phyloP scores from a whole-genome alignment of 2,888 invertebrate genomes.

The Polydrusus pterygomalis region DNA sequence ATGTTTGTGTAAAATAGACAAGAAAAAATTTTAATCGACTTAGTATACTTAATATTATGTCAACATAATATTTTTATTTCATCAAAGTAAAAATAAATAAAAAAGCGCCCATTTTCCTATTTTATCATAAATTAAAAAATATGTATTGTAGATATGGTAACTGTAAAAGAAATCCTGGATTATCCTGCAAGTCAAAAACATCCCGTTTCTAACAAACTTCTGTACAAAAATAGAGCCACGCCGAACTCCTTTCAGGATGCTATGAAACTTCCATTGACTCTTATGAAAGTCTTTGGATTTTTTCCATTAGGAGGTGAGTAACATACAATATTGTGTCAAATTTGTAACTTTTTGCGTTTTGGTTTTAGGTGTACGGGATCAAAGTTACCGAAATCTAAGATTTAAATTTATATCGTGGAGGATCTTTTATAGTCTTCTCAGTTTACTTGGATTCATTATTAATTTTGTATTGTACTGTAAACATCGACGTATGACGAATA shows the following conservation, averaged over 20 bases:
- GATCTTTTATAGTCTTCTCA: constrained; percentile 50
- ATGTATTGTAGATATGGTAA: constrained; percentile 16
- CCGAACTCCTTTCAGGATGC: constrained; percentile 47
- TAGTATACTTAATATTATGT: not conserved
- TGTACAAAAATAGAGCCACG: constrained; percentile 25
- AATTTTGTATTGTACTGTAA: constrained; percentile 31
- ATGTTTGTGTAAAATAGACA: no score
- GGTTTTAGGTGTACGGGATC: constrained; percentile 4
- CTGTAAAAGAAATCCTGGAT: constrained; percentile 6
- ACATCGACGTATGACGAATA: constrained; percentile 24
- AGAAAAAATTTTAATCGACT: no score
- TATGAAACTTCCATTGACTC: constrained; percentile 47
- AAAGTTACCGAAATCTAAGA: constrained; percentile 37
- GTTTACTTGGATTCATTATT: constrained; percentile 38
- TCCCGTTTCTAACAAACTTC: not conserved
- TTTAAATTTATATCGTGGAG: constrained; percentile 57
- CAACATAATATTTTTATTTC: not conserved
- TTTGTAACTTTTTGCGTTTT: not conserved
- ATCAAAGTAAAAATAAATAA: no score
- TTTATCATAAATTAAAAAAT: no score
- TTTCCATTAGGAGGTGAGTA: constrained; percentile 48
- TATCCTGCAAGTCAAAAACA: not conserved
- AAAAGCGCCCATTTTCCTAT: no score
- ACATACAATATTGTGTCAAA: no score
- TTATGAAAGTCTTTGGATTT: constrained; percentile 58